Evolutionary conservation across 2,888 invertebrate species (phyloP).

Genomic region (Bruchidius siliquastri): DNA sequence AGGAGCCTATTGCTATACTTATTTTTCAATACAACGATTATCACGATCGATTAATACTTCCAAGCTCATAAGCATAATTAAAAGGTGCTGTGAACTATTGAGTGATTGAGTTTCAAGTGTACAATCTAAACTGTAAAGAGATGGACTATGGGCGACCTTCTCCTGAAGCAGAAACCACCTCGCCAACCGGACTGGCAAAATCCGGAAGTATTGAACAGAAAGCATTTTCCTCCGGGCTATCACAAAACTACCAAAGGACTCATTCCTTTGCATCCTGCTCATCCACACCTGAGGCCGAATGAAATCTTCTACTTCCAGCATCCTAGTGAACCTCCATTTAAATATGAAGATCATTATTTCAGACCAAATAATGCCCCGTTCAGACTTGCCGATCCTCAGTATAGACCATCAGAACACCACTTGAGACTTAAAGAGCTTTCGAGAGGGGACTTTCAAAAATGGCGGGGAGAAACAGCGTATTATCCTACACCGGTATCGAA

Average conservation of each 20-base stretch:
- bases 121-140: not conserved
- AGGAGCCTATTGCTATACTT: no score
- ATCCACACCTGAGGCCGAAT: not conserved
- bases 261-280: constrained; percentile 24
- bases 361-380: not conserved
- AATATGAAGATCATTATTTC: not conserved
- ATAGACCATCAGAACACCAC: not conserved
- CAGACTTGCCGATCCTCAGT: not conserved
- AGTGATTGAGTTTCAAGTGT: not conserved
- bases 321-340: constrained; percentile 18
- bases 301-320: not conserved
- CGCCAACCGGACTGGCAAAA: constrained; percentile 46
- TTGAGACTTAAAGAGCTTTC: constrained; percentile 24
- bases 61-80: not conserved
- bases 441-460: constrained; percentile 12
- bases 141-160: constrained; percentile 52
- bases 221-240: constrained; percentile 46
- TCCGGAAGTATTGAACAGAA: constrained; percentile 50
- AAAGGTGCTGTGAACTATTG: not conserved
- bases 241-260: constrained; percentile 39
- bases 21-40: not conserved
- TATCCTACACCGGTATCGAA: constrained; percentile 50
- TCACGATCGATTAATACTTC: not conserved
- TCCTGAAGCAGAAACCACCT: constrained; percentile 61
- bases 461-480: constrained; percentile 46